Base-by-base conservation (phyloP, 2,888 invertebrate species). In the Siphlonurus alternatus region DNA sequence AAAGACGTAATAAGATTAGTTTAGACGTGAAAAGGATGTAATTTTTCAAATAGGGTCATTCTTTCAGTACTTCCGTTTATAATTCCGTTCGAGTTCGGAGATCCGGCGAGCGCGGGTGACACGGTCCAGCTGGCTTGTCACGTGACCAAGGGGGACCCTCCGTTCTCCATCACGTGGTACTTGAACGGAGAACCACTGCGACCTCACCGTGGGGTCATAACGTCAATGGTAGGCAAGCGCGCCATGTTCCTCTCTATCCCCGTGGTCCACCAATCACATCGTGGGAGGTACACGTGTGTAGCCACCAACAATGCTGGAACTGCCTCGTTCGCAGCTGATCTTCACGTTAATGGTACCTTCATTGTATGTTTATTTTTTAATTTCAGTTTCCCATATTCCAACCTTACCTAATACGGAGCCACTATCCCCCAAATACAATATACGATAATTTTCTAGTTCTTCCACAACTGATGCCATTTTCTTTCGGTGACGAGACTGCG, bases 291-390 rank as follows among this genome's bases (percentile, higher is more conserved):
- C 72, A 87, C 86, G 59, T 90, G 90, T 73, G 80, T 83, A 64
- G 89, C 88, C 23, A 80, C 79, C 69, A 89, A 89, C 76, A 78
- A 76, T 71, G 89, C 87, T 59, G 89, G 89, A 68, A 79, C 78
- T 70, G 80, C 83, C 69, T 84, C 83, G 75, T 83, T 83, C 71
- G 81, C 84, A 61, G 81, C 87, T 69, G 78, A 80, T 70, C 78
- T 90, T 72, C 81, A 83, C 78, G 85, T 89, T 70, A 85, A 88
- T 76, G 89, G 89, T 89, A n/a, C n/a, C n/a, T n/a, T n/a, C n/a
- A n/a, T n/a, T n/a, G n/a, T n/a, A n/a, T n/a, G n/a, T n/a, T n/a
- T n/a, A n/a, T n/a, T n/a, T n/a, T n/a, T n/a, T n/a, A n/a, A n/a
- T n/a, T n/a, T n/a, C n/a, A n/a, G n/a, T n/a, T n/a, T n/a, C 5